Conservation (phyloP, 2,797 vertebrate species). For the Pachyuromys duprasi region DNA sequence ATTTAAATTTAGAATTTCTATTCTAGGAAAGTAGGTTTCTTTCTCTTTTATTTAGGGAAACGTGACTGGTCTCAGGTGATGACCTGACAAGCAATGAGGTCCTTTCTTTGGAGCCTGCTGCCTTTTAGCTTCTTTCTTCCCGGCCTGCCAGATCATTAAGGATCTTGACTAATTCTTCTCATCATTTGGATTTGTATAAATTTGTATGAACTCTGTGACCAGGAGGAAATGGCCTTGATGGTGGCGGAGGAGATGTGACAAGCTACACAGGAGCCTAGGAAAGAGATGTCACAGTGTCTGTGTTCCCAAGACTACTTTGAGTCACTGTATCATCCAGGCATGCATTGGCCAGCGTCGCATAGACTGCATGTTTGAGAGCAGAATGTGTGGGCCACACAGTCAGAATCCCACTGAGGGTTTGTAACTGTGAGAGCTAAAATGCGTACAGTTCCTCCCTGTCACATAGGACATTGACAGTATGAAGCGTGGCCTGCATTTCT, state of each 20-base stretch:
- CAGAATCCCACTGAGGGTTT: slow-evolving; percentile 62
- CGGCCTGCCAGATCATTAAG: background rate
- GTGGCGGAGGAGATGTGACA: background rate
- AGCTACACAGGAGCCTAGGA: background rate
- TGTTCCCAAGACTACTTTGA: background rate
- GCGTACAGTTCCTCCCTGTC: slow-evolving; percentile 14
- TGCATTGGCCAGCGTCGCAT: slow-evolving; percentile 37
- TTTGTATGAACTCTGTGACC: background rate
- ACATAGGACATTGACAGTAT: slow-evolving; percentile 21
- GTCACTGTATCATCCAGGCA: slow-evolving; percentile 55
- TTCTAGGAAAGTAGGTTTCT: slow-evolving; percentile 19
- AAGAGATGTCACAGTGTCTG: background rate
- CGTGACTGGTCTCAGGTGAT: background rate
- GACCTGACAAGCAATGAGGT: background rate
- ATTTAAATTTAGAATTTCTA: slow-evolving; percentile 52
- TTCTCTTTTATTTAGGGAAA: background rate
- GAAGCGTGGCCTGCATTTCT: slow-evolving; percentile 44
- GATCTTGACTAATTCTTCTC: background rate
- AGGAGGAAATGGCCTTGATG: background rate
- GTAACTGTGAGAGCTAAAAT: slow-evolving; percentile 46
- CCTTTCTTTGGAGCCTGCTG: background rate
- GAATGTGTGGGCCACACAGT: slow-evolving; percentile 48
- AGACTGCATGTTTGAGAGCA: slow-evolving; percentile 38
- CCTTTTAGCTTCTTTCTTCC: background rate
- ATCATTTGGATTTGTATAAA: background rate